Base-by-base conservation (phyloP, 2,888 invertebrate species). In the Scaptomyza reducta region DNA sequence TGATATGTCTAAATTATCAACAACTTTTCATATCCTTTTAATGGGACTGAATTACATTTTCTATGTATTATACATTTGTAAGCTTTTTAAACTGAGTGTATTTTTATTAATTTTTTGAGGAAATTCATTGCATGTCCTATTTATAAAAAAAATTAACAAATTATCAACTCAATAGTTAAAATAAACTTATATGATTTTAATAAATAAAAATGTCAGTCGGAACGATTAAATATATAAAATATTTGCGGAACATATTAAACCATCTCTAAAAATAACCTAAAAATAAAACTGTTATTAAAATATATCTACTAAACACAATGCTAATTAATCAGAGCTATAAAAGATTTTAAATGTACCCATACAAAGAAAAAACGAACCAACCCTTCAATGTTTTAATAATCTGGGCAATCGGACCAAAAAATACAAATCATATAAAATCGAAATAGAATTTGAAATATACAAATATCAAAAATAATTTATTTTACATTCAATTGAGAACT, bases 11-110 rank as follows among this genome's bases (percentile, higher is more conserved):
- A 57, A 38, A 44, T 60, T 51, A 46, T 47, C 29, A 50, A 40
- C 31, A 69, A 80, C 68, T 61, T 73, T 87, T 88, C 89, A 89
- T 89, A 89, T 88, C 84, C 72, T 63, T 74, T 63, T 79, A 22
- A 38, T 14, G 85, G 78, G 87, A 87, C 89, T 89, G 89, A 82
- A 76, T 74, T 78, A 40, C 16, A 41, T 55, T 77, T 77, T 76
- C 61, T 63, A 57, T 54, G 59, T 53, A 54, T 18, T 22, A 16
- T 62, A 45, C 35, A 68, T 61, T 50, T 64, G 38, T 57, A 63
- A 60, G 40, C 44, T 72, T 64, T 68, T 22, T 59, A 69, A 60
- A 50, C 58, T 59, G 44, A 46, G 51, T 56, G 62, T 59, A 47
- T 62, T 56, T 35, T 60, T 58, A 70, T 68, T 41, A 54, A 49